These are phyloP conservation scores for Aurelia coerulea DNA, from an alignment of 30 jellyfish, hydroid and myxozoan species.

Conservation along the genomic window DNA sequence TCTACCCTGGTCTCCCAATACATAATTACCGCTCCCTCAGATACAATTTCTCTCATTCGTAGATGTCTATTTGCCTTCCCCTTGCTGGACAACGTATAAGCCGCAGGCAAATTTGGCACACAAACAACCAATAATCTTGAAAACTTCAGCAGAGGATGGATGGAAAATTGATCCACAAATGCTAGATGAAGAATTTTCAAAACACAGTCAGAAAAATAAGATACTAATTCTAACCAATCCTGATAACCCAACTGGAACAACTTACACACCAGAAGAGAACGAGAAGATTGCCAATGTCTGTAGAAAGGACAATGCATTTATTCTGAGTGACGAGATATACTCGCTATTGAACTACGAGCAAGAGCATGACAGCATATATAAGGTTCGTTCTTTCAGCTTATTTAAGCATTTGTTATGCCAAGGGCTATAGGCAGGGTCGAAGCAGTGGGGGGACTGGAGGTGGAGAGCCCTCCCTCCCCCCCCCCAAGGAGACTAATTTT, in stretches of 20 bases:
- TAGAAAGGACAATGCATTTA: slow-evolving; percentile 52
- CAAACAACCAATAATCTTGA: slow-evolving; percentile 27
- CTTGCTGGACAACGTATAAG: slow-evolving; percentile 69
- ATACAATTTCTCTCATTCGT: background rate
- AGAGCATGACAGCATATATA: slow-evolving; percentile 41
- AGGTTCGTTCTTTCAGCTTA: slow-evolving; percentile 9
- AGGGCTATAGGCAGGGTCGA: no score
- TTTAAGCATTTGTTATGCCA: no score
- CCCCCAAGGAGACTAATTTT: no score
- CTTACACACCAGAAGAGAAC: slow-evolving; percentile 57
- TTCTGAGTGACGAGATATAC: slow-evolving; percentile 67
- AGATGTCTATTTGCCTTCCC: slow-evolving; percentile 70
- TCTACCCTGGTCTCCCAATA: no score
- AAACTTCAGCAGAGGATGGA: slow-evolving; percentile 36
- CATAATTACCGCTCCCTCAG: no score
- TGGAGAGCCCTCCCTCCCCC: no score
- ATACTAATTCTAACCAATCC: slow-evolving; percentile 52
- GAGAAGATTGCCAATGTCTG: slow-evolving; percentile 43
- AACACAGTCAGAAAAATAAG: slow-evolving; percentile 15
- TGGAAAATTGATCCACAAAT: slow-evolving; percentile 55
- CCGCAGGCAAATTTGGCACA: slow-evolving; percentile 65
- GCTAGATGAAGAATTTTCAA: slow-evolving; percentile 29
- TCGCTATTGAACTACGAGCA: slow-evolving; percentile 31
- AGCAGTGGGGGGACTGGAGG: no score
- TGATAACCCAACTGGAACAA: slow-evolving; percentile 68